Conservation (phyloP, 2,113 vertebrate species). For the Aythya baeri region DNA sequence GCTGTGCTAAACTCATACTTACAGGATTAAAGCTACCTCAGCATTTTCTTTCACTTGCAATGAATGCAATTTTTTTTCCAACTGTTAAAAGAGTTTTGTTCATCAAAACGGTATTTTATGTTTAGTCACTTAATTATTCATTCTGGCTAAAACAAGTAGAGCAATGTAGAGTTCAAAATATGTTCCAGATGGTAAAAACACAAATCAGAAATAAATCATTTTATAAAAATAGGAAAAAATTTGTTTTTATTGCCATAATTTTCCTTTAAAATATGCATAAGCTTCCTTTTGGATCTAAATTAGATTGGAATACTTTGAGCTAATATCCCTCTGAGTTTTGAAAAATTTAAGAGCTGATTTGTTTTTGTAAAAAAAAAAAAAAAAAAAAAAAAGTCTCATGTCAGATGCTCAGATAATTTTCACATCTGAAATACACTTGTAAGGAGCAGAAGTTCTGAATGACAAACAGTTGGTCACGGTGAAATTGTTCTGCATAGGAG, state of each 20-base stretch:
- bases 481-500: not conserved
- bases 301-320: not conserved
- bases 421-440: not conserved
- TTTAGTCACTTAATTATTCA: slow-evolving; percentile 72
- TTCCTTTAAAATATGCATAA: slow-evolving; percentile 33
- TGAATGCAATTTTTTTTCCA: slow-evolving; percentile 9
- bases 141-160: slow-evolving; percentile 52
- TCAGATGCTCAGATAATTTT: not conserved
- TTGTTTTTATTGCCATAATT: slow-evolving; percentile 47
- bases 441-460: not conserved
- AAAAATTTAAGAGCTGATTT: not conserved
- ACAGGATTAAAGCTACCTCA: slow-evolving; percentile 41
- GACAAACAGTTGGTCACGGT: not conserved
- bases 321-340: not conserved
- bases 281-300: slow-evolving; percentile 30
- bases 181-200: slow-evolving; percentile 64
- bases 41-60: slow-evolving; percentile 55
- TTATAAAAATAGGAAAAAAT: slow-evolving; percentile 44
- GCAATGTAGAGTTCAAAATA: slow-evolving; percentile 62
- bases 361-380: not conserved
- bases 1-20: not conserved
- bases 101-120: slow-evolving; percentile 65
- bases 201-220: slow-evolving; percentile 53
- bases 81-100: slow-evolving; percentile 35
- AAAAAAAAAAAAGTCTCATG: not conserved